Conservation (phyloP, 1,140 invertebrate genomes). For the Nixonia krombeini region DNA sequence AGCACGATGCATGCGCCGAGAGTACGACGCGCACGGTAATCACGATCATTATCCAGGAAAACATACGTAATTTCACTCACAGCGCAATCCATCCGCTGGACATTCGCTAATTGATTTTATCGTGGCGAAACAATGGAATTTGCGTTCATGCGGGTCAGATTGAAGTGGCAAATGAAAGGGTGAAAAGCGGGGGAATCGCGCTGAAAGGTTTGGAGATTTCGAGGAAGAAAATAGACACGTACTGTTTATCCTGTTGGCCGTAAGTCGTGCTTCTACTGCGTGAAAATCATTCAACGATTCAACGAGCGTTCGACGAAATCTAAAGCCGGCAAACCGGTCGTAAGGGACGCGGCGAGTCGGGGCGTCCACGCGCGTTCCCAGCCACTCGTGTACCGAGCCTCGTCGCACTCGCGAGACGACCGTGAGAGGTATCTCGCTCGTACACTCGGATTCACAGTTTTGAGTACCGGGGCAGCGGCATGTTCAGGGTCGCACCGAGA, state of each 20-base stretch:
- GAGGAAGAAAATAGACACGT: no score
- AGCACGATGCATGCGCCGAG: no score
- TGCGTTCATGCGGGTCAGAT: no score
- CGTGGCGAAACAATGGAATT: no score
- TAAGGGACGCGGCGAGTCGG: conserved; percentile 37
- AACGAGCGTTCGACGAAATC: conserved; percentile 50
- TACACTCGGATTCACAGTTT: conserved; percentile 37
- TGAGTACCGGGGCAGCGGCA: conserved; percentile 23
- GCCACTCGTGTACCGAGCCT: conserved; percentile 28
- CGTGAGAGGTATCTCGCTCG: conserved; percentile 16
- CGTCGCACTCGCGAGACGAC: conserved; percentile 24
- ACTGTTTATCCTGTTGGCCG: conserved; percentile 30
- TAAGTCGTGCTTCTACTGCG: conserved; percentile 46
- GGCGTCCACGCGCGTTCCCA: conserved; percentile 28
- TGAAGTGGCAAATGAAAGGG: no score
- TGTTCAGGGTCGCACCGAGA: conserved; percentile 29
- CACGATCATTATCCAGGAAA: conserved; percentile 37
- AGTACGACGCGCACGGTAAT: conserved; percentile 48
- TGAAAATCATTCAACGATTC: conserved; percentile 51
- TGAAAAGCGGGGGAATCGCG: no score
- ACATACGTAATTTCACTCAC: no score
- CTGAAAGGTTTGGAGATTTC: no score
- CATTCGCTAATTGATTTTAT: no score
- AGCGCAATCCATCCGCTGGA: no score
- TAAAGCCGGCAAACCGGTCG: conserved; percentile 49